Evolutionary conservation across 2,113 vertebrate species (phyloP).

Genomic region (Heteronetta atricapilla): DNA sequence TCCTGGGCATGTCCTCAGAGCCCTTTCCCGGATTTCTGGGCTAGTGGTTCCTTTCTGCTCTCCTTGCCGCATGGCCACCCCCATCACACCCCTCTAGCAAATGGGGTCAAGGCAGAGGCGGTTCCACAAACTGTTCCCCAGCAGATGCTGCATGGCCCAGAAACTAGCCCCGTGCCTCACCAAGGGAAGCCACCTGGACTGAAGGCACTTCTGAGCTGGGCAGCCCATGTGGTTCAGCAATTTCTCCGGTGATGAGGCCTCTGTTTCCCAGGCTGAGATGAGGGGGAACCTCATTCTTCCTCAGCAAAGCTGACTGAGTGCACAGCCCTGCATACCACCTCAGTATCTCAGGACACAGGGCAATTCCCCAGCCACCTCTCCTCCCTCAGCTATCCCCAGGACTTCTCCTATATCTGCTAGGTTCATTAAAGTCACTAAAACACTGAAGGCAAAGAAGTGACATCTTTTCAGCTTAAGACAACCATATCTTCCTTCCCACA

Average conservation of each 20-base stretch:
- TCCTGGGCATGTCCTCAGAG: not conserved
- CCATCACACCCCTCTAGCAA: not conserved
- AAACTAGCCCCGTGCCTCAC: no score
- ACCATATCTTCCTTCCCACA: not conserved
- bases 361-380: not conserved
- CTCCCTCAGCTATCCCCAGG: not conserved
- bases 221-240: not conserved
- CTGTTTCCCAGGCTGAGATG: not conserved
- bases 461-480: not conserved
- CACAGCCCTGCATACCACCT: rapidly evolving
- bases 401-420: not conserved
- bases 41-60: not conserved
- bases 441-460: not conserved
- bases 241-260: not conserved
- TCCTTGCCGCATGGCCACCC: rapidly evolving
- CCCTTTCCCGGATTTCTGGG: not conserved
- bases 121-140: not conserved
- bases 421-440: not conserved
- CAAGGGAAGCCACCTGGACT: not conserved
- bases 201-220: not conserved
- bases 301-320: not conserved
- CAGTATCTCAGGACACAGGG: not conserved
- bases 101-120: not conserved
- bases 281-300: rapidly evolving
- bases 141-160: no score